phyloP scores from a whole-genome alignment of 1,140 invertebrate species.

The Mya arenaria region DNA sequence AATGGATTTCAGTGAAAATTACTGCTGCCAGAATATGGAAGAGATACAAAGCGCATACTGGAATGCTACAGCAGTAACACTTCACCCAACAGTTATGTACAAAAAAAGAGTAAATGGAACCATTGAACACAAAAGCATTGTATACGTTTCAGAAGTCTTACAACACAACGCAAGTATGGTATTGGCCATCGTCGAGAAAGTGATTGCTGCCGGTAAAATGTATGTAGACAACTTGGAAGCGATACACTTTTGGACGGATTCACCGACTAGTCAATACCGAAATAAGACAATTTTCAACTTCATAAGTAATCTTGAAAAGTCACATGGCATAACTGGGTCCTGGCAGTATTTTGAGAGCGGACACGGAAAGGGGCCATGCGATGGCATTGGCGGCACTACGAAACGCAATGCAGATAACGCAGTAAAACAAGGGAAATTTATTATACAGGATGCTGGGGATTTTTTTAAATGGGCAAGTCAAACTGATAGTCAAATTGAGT shows the following conservation, averaged over 20 bases:
- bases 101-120: background rate
- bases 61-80: slow-evolving; percentile 47
- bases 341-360: slow-evolving; percentile 49
- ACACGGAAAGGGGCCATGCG: slow-evolving; percentile 51
- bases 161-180: slow-evolving; percentile 14
- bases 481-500: slow-evolving; percentile 17
- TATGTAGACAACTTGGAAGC: background rate
- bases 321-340: background rate
- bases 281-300: slow-evolving; percentile 34
- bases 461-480: slow-evolving; percentile 57
- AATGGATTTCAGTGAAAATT: slow-evolving; percentile 63
- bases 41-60: slow-evolving; percentile 60
- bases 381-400: slow-evolving; percentile 44
- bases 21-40: slow-evolving; percentile 39
- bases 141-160: slow-evolving; percentile 4
- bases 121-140: slow-evolving; percentile 29
- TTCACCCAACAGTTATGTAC: slow-evolving; percentile 48
- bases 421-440: slow-evolving; percentile 46
- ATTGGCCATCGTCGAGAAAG: background rate
- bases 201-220: background rate
- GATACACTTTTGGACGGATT: slow-evolving; percentile 58
- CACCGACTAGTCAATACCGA: slow-evolving; percentile 41
- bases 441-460: slow-evolving; percentile 51
- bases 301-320: background rate
- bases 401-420: slow-evolving; percentile 47